Evolutionary conservation across 2,888 invertebrate species (phyloP).

Genomic region (Eustalomyia histrio): DNA sequence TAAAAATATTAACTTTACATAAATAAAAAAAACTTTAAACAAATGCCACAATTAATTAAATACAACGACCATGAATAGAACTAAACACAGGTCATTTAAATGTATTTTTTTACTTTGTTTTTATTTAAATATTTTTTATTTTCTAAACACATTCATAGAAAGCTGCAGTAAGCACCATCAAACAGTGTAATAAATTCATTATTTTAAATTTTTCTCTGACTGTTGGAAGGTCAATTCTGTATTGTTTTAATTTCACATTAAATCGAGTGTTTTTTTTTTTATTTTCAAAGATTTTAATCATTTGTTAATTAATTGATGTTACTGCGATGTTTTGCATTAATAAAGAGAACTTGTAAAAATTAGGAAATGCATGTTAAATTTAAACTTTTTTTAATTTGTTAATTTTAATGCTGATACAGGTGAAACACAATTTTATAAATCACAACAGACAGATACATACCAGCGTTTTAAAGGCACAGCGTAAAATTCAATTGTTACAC

Average conservation of each 20-base stretch:
- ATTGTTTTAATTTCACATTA: neutral
- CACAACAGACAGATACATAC: slow-evolving; percentile 31
- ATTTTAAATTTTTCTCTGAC: neutral
- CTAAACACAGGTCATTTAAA: neutral
- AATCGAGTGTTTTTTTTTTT: neutral
- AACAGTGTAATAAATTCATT: neutral
- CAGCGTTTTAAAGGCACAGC: slow-evolving; percentile 32
- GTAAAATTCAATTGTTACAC: slow-evolving; percentile 53
- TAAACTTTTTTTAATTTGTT: neutral
- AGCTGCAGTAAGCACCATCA: neutral
- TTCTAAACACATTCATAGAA: neutral
- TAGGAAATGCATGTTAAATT: neutral
- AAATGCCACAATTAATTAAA: neutral
- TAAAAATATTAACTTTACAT: neutral
- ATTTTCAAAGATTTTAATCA: neutral
- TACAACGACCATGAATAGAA: neutral
- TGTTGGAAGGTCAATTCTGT: neutral
- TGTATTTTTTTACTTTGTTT: neutral
- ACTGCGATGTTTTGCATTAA: neutral
- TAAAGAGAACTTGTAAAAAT: neutral
- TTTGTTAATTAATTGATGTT: slow-evolving; percentile 5
- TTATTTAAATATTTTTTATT: neutral
- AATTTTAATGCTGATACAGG: no score
- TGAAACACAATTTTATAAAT: slow-evolving; percentile 8
- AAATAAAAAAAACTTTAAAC: neutral